Evolutionary conservation across 2,888 invertebrate species (phyloP), one percentile per base, ranked within the genome.

Genomic region (Homarus gammarus): DNA sequence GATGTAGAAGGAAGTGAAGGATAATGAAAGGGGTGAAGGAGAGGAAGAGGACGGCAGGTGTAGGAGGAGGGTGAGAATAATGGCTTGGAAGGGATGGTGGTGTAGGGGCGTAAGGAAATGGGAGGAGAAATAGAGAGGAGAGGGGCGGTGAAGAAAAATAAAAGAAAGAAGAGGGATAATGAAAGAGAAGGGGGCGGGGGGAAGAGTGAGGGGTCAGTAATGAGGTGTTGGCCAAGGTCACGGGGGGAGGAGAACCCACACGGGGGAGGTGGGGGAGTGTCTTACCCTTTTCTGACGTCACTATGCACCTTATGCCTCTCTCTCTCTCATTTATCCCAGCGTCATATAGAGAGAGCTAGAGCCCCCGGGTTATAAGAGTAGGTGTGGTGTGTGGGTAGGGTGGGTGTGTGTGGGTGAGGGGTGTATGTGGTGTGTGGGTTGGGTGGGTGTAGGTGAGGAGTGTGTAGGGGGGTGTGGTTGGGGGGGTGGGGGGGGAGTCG

Each of bases 391-490:
- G 44, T 8, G 44, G 44, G 44, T 12, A 36, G 15, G 31, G 22
- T 49, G 72, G 49, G n/a, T 40, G 84, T 12, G 56, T 38, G 38
- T 33, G 75, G 61, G 64, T n/a, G 38, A 83, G 36, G 44, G 33
- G 68, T 36, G 31, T 64, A 38, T 38, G 70, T 38, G 68, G 33
- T 44, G 68, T 36, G 83, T 49, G 51, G 51, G 49, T 18, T n/a
- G 33, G 70, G 82, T 27, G 70, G 82, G 33, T 18, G 31, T 2
- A 51, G 84, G 22, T 18, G 84, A 36, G 38, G 73, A 84, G 61
- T 49, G 64, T 18, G 81, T 0, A n/a, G 61, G 61, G 64, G 51
- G 31, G 40, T 27, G 79, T 22, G 64, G 78, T 15, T 33, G 56
- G 61, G 61, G 64, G 51, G 31, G 40, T 27, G 79, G 22, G 64